Evolutionary conservation across 2,113 vertebrate genomes (phyloP), one percentile per base, ranked within the genome.

Genomic region (Zosterops japonicus): DNA sequence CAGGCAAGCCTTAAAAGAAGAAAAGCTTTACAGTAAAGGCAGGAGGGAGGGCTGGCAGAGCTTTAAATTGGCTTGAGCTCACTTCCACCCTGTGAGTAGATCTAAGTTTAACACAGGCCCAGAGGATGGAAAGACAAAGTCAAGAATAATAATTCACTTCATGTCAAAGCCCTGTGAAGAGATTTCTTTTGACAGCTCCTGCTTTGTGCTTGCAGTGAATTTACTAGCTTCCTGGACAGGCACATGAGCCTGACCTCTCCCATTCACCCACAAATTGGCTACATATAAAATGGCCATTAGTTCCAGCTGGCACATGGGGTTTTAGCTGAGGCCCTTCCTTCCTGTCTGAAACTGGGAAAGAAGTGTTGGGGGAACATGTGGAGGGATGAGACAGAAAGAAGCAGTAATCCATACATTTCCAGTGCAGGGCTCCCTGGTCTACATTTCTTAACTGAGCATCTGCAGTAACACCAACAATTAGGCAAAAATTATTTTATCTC

Each of bases 181-280:
- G 27, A 81, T 84, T 78, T 74, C 77, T 80, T 84, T 75, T 52
- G 70, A 87, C 89, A 91, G 82, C 20, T 96, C 57, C 78, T 35
- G 55, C 65, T 87, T 91, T 83, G 69, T 68, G 71, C 36, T 90
- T 59, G 72, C 72, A 91, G 33, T 31, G 64, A 94, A 56, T 44
- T 87, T 46, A 61, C 47, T 68, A 19, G 47, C 82, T 94, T 94
- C 84, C 89, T 72, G 64, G 52, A 65, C 21, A 63, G 14, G 29
- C 49, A 56, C 42, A 87, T 1, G 4, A 69, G 33, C 25, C 75
- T 78, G 87, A 95, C 89, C 82, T 90, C 82, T 83, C 60, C 74
- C 36, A 46, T 59, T 81, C 49, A 91, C 46, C 47, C 50, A 39
- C 55, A 76, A 63, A 75, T 0, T 44, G 67, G 44, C n/a, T 3